A percentile compares a stretch with the other conserved stretches of the same genome.
phyloP scores from a whole-genome alignment of 2,113 vertebrate genomes.

The Zosterops hypoxanthus region DNA sequence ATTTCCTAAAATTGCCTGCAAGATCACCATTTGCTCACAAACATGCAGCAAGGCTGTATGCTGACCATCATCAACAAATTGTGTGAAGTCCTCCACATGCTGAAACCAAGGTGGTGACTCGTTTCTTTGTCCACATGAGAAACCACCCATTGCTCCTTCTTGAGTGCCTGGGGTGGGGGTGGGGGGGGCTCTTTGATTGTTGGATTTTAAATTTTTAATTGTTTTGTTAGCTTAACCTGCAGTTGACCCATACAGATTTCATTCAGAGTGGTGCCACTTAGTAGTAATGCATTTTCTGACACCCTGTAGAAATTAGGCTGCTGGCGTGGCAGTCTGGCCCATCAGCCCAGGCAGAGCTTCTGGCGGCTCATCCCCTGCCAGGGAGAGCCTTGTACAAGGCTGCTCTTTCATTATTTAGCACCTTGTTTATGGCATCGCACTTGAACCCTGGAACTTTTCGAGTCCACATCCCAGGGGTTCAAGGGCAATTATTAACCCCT shows the following conservation, averaged over 20 bases:
- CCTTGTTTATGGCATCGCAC: not conserved
- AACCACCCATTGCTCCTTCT: slow-evolving; percentile 34
- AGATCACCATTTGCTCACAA: not conserved
- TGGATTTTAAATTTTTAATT: slow-evolving; percentile 77
- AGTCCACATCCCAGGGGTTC: slow-evolving; percentile 34
- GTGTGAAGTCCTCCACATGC: not conserved
- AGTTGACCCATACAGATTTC: slow-evolving; percentile 76
- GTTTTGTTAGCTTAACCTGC: slow-evolving; percentile 78
- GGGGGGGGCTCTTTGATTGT: slow-evolving; percentile 45
- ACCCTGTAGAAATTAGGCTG: slow-evolving; percentile 53
- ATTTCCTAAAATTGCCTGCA: not conserved
- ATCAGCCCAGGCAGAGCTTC: not conserved
- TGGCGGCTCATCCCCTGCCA: not conserved
- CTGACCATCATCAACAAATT: not conserved
- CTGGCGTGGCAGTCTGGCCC: not conserved
- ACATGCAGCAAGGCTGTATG: not conserved
- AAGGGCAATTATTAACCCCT: slow-evolving; percentile 41
- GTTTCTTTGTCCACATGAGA: not conserved
- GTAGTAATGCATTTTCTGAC: slow-evolving; percentile 68
- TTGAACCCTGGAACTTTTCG: slow-evolving; percentile 63
- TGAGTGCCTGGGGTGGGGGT: slow-evolving; percentile 22
- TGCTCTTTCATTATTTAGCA: slow-evolving; percentile 74
- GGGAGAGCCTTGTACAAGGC: slow-evolving; percentile 9
- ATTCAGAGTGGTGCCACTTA: slow-evolving; percentile 59
- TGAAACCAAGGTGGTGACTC: not conserved